These are phyloP conservation scores for Montifringilla adamsi DNA, from an alignment of 2,113 vertebrate species.

Conservation along the genomic window DNA sequence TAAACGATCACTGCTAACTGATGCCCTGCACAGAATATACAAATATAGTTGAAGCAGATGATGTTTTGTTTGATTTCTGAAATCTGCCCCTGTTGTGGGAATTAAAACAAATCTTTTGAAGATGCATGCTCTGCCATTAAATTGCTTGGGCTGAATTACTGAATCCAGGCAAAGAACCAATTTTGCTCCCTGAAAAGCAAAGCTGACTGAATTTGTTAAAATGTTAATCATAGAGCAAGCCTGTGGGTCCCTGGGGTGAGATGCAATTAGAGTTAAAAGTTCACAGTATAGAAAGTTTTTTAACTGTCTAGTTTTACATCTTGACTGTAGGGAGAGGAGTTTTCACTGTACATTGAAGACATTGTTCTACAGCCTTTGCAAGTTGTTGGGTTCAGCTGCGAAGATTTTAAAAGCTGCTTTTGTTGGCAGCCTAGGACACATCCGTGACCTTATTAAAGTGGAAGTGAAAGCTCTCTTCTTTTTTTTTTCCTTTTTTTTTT, in stretches of 20 bases:
- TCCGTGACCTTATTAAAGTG: slow-evolving; percentile 73
- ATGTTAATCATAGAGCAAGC: slow-evolving; percentile 23
- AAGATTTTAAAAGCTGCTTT: slow-evolving; percentile 77
- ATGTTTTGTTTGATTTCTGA: neutral
- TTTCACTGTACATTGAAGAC: slow-evolving; percentile 53
- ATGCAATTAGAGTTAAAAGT: slow-evolving; percentile 59
- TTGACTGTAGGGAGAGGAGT: slow-evolving; percentile 46
- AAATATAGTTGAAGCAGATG: neutral
- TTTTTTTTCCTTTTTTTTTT: neutral
- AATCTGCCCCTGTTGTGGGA: neutral
- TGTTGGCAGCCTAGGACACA: slow-evolving; percentile 72
- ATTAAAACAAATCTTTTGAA: slow-evolving; percentile 13
- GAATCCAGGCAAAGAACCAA: neutral
- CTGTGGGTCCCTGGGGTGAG: neutral
- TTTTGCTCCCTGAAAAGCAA: slow-evolving; percentile 37
- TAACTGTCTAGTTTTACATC: slow-evolving; percentile 41
- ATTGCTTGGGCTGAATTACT: slow-evolving; percentile 22
- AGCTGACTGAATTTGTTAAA: slow-evolving; percentile 34
- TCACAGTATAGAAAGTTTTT: slow-evolving; percentile 33
- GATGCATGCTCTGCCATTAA: neutral
- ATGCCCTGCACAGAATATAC: neutral
- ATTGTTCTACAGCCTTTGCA: slow-evolving; percentile 60
- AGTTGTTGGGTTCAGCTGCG: slow-evolving; percentile 69
- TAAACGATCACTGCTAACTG: neutral
- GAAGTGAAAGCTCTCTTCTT: slow-evolving; percentile 68